Evolutionary conservation across 2,113 vertebrate species (phyloP).

Genomic region (Eurypyga helias): DNA sequence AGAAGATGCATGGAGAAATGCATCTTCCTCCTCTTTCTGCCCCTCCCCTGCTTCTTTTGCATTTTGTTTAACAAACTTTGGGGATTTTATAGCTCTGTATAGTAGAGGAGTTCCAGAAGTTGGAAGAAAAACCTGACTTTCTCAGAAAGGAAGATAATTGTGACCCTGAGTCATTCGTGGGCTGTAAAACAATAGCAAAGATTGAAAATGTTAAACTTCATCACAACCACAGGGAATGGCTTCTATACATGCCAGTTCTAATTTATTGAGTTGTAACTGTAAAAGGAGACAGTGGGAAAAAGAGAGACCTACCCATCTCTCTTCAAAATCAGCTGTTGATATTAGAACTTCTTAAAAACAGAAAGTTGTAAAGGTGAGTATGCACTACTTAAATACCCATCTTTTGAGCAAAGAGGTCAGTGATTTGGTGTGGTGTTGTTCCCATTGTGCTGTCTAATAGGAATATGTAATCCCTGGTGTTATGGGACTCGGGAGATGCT

Average conservation of each 20-base stretch:
- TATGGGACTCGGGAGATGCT: neutral
- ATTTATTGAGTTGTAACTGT: neutral
- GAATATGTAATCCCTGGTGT: neutral
- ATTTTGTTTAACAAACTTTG: neutral
- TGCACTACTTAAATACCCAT: neutral
- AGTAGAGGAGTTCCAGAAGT: neutral
- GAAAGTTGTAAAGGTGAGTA: neutral
- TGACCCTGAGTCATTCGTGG: neutral
- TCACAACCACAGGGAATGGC: neutral
- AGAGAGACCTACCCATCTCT: neutral
- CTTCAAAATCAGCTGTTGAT: neutral
- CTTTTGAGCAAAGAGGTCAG: neutral
- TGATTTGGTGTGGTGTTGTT: neutral
- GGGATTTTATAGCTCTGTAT: neutral
- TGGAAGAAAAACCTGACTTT: neutral
- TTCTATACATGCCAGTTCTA: neutral
- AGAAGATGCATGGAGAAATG: slow-evolving; percentile 14
- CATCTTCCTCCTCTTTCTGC: neutral
- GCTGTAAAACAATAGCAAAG: neutral
- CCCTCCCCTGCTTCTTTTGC: neutral
- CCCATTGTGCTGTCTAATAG: neutral
- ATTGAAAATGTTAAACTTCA: neutral
- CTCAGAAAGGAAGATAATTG: neutral
- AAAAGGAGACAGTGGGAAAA: neutral
- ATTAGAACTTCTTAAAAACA: neutral